Percentiles rank a stretch among this genome's conserved stretches.
phyloP scores from a whole-genome alignment of 2,888 invertebrate genomes.

The Thysanoteuthis rhombus region DNA sequence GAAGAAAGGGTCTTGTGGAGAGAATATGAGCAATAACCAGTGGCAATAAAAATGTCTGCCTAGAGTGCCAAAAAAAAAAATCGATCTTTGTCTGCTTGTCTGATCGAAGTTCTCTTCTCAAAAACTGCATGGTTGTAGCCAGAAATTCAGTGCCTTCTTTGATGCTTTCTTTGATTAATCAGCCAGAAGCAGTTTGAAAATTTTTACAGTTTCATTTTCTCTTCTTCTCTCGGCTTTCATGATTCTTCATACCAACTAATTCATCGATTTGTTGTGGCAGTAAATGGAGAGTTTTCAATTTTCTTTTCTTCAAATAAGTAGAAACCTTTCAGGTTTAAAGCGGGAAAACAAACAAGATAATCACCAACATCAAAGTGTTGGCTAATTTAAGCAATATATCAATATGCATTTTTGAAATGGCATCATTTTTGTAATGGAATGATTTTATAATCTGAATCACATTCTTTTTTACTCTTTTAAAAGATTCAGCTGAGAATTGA shows the following conservation, averaged over 20 bases:
- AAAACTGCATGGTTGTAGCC: not conserved
- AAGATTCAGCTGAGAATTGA: too few species aligned
- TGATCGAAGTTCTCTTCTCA: not conserved
- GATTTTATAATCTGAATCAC: too few species aligned
- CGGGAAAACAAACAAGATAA: not conserved
- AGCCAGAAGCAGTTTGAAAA: not conserved
- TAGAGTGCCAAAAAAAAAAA: not conserved
- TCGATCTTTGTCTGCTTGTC: not conserved
- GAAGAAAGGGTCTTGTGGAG: not conserved
- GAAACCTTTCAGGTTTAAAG: not conserved
- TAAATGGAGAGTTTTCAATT: not conserved
- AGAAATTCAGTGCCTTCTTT: not conserved
- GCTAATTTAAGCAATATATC: not conserved
- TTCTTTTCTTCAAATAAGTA: not conserved
- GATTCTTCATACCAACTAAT: not conserved
- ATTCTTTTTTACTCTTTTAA: too few species aligned
- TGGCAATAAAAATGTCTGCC: slow-evolving; percentile 1
- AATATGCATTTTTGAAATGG: too few species aligned
- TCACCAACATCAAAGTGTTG: not conserved
- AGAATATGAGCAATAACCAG: not conserved
- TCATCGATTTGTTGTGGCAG: not conserved
- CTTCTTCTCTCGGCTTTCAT: not conserved
- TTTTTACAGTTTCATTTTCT: not conserved
- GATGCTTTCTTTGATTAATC: not conserved
- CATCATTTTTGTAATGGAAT: too few species aligned